phyloP scores from a whole-genome alignment of 2,113 vertebrate genomes.

The Gorsachius goisagi region DNA sequence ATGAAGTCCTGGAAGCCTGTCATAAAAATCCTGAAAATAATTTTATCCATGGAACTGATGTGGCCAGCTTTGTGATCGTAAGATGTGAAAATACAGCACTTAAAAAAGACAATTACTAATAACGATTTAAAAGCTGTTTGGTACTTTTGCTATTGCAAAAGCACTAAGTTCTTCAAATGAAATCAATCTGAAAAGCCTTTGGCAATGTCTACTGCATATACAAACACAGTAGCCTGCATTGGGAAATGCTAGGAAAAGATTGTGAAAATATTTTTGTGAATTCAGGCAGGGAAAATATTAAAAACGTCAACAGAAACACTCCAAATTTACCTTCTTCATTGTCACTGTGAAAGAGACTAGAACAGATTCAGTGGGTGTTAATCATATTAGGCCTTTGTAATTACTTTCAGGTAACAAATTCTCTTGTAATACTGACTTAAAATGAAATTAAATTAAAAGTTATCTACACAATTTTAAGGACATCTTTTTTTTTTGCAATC shows the following conservation, averaged over 20 bases:
- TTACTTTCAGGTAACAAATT: not conserved
- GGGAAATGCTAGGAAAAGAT: not conserved
- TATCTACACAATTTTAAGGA: not conserved
- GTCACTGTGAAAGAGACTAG: not conserved
- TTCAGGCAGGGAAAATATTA: not conserved
- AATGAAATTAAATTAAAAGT: not conserved
- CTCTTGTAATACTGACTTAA: not conserved
- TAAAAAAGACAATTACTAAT: not conserved
- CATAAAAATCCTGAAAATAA: not conserved
- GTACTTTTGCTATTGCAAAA: not conserved
- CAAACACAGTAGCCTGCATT: not conserved
- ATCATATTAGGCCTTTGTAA: not conserved
- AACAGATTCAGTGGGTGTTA: not conserved
- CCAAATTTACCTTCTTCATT: not conserved
- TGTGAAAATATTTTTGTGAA: not conserved
- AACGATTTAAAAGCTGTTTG: not conserved
- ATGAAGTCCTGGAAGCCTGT: not conserved
- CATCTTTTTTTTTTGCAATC: not conserved
- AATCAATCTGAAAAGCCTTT: not conserved
- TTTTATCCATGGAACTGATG: not conserved
- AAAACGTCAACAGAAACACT: not conserved
- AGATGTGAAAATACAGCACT: not conserved
- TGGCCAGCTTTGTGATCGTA: not conserved
- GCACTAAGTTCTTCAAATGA: not conserved
- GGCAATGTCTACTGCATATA: not conserved